A percentile compares a stretch with the other conserved stretches of the same genome.
These are phyloP conservation scores for Heteractis magnifica DNA, from an alignment of 92 coral and sea anemone genomes.

Conservation along the genomic window DNA sequence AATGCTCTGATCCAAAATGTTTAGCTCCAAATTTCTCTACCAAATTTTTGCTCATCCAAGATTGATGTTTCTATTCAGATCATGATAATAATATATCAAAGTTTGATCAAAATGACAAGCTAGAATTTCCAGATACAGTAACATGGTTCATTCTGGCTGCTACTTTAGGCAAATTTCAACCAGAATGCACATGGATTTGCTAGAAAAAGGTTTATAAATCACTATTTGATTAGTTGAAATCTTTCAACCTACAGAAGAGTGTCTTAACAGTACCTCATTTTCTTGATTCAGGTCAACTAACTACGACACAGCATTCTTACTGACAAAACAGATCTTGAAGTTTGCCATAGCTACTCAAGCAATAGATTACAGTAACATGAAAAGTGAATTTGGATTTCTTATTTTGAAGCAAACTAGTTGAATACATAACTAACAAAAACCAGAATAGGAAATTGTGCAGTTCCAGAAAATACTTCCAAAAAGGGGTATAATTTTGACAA, in stretches of 20 bases:
- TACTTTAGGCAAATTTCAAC: too few relatives aligned
- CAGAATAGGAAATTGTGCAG: neutral
- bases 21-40: neutral
- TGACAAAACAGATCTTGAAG: neutral
- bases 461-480: neutral
- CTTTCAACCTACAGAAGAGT: neutral
- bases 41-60: neutral
- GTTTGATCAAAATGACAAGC: too few relatives aligned
- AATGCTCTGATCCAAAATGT: conserved; percentile 1
- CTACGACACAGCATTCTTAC: neutral
- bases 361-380: neutral
- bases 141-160: too few relatives aligned
- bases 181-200: neutral
- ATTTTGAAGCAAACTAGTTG: neutral
- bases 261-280: neutral
- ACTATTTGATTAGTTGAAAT: neutral
- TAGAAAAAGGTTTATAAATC: neutral
- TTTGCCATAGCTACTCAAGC: neutral
- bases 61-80: neutral
- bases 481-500: neutral
- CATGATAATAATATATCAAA: neutral
- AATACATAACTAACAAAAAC: neutral
- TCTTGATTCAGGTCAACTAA: neutral
- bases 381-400: neutral
- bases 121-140: too few relatives aligned